These are phyloP conservation scores for Camponotus floridanus DNA, from an alignment of 1,140 invertebrate species.

Conservation along the genomic window DNA sequence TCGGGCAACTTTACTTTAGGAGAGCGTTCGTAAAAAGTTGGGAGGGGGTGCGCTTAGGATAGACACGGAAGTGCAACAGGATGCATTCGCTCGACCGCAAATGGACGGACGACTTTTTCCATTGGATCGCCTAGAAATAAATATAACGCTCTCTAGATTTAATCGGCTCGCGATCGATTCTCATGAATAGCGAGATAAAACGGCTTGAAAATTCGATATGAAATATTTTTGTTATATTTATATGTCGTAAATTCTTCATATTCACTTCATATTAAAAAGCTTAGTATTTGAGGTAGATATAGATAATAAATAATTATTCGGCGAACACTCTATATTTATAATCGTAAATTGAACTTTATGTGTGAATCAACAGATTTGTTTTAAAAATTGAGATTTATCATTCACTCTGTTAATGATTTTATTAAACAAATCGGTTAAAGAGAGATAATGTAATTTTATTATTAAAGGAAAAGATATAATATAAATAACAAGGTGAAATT, in stretches of 20 bases:
- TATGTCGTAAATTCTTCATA: constrained; percentile 3
- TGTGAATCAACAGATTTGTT: not conserved
- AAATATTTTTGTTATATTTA: not conserved
- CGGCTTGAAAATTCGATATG: constrained; percentile 30
- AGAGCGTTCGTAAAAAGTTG: constrained; percentile 41
- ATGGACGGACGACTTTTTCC: constrained; percentile 75
- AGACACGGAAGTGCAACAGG: constrained; percentile 66
- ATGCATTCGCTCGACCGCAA: constrained; percentile 67
- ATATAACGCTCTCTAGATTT: constrained; percentile 76
- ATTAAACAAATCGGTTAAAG: not conserved
- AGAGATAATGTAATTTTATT: not conserved
- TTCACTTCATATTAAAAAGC: constrained; percentile 16
- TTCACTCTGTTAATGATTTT: not conserved
- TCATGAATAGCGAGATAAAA: constrained; percentile 17
- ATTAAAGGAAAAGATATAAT: not conserved
- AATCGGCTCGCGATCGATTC: constrained; percentile 66
- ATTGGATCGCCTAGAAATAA: constrained; percentile 75
- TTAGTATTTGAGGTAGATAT: not conserved
- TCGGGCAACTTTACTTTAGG: constrained; percentile 22
- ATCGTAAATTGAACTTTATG: not conserved
- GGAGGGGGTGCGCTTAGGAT: constrained; percentile 43
- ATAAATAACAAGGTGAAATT: not conserved
- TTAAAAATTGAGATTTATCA: not conserved
- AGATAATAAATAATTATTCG: not conserved
- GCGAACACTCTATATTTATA: not conserved